Evolutionary conservation across 2,113 vertebrate genomes (phyloP).

Genomic region (Vidua macroura): DNA sequence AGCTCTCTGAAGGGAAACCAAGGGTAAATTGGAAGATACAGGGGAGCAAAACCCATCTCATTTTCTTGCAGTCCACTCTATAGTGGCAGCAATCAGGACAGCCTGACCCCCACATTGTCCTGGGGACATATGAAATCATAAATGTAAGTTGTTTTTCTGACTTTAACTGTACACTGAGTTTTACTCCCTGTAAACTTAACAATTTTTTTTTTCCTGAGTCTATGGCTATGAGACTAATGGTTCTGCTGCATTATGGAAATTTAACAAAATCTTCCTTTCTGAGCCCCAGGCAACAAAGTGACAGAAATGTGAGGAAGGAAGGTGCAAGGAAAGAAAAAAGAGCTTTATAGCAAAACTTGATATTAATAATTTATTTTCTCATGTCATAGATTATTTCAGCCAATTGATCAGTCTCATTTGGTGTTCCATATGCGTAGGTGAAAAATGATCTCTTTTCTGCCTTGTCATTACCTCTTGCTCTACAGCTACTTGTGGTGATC

Average conservation of each 20-base stretch:
- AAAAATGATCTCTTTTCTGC: neutral
- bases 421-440: neutral
- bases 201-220: neutral
- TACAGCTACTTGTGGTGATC: neutral
- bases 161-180: accelerated
- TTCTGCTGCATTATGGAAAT: neutral
- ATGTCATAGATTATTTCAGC: neutral
- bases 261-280: neutral
- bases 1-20: neutral
- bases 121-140: accelerated
- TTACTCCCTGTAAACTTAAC: neutral
- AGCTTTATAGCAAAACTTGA: neutral
- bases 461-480: neutral
- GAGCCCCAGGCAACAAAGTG: neutral
- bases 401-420: neutral
- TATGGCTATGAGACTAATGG: neutral
- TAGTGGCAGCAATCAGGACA: neutral
- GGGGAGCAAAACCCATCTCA: neutral
- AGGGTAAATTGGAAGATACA: neutral
- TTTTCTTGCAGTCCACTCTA: neutral
- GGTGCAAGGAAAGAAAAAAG: neutral
- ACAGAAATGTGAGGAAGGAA: neutral
- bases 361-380: neutral
- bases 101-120: accelerated
- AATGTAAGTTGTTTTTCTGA: neutral